Percentiles rank a stretch among this genome's conserved stretches.
These are phyloP conservation scores for Ageneiosus marmoratus DNA, from an alignment of 2,113 vertebrate genomes.

Conservation along the genomic window DNA sequence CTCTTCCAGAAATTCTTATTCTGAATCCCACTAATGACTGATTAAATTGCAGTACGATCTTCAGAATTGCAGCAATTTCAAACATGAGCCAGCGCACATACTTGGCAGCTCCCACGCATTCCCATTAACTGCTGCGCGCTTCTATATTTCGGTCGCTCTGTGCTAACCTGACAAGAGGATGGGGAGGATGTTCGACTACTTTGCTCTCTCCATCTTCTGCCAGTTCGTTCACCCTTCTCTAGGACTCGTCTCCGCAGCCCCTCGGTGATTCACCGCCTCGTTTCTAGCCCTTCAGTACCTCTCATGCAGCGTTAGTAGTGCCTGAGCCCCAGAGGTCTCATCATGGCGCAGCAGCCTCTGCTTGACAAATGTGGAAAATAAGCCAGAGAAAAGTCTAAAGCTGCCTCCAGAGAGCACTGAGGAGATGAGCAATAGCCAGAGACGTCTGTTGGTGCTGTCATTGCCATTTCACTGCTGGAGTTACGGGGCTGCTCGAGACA, in stretches of 20 bases:
- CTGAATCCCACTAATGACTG: conserved; percentile 31
- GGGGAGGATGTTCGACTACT: conserved; percentile 20
- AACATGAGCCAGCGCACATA: conserved; percentile 23
- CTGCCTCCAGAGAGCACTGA: conserved; percentile 41
- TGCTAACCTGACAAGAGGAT: conserved; percentile 26
- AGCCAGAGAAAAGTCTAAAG: conserved; percentile 45
- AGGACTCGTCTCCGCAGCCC: background rate
- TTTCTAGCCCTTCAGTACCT: conserved; percentile 34
- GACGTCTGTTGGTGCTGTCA: conserved; percentile 30
- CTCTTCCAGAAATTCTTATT: background rate
- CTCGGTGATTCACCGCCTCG: conserved; percentile 37
- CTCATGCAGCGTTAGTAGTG: conserved; percentile 40
- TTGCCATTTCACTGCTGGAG: conserved; percentile 31
- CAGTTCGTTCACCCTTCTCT: conserved; percentile 16
- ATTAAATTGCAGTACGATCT: conserved; percentile 14
- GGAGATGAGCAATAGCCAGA: conserved; percentile 39
- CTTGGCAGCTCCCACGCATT: conserved; percentile 36
- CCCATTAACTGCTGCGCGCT: conserved; percentile 34
- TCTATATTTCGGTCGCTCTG: conserved; percentile 6
- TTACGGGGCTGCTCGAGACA: conserved; percentile 21
- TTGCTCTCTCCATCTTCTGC: conserved; percentile 14
- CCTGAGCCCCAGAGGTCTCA: conserved; percentile 42
- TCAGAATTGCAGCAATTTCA: conserved; percentile 32
- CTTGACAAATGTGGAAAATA: conserved; percentile 52
- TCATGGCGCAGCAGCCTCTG: conserved; percentile 24